phyloP scores from a whole-genome alignment of 2,888 invertebrate species.

The Phania funesta region DNA sequence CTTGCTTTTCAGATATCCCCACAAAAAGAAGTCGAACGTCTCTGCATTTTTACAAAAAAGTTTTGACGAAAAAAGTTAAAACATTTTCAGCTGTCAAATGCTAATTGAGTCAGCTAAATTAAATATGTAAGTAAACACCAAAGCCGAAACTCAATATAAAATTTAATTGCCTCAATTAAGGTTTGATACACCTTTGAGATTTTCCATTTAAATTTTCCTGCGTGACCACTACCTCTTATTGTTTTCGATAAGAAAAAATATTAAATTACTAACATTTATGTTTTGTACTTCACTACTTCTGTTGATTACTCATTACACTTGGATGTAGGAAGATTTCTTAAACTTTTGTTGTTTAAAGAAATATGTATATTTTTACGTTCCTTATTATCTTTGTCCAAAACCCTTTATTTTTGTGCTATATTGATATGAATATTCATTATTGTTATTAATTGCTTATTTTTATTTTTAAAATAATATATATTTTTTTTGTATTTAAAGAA shows the following conservation, averaged over 20 bases:
- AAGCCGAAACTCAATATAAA: too few relatives aligned
- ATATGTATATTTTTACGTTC: conserved; percentile 10
- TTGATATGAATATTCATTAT: conserved; percentile 40
- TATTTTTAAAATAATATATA: conserved; percentile 2
- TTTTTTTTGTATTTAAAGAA: conserved; percentile 2
- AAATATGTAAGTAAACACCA: too few relatives aligned
- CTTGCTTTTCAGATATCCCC: too few relatives aligned
- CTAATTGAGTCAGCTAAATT: too few relatives aligned
- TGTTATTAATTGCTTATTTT: conserved; percentile 3
- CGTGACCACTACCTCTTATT: not conserved
- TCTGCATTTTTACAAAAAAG: too few relatives aligned
- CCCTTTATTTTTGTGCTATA: conserved; percentile 16
- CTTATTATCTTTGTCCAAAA: conserved; percentile 4
- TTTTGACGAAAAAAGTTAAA: too few relatives aligned
- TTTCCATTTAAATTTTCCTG: too few relatives aligned
- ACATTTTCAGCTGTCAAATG: too few relatives aligned
- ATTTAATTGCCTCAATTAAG: too few relatives aligned
- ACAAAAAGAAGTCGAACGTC: too few relatives aligned
- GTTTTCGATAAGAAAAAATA: not conserved
- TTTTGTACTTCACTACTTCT: not conserved
- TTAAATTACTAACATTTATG: not conserved
- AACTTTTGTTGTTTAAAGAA: conserved; percentile 44
- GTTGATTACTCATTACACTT: conserved; percentile 17
- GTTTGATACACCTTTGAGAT: too few relatives aligned
- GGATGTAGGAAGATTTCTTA: not conserved